Evolutionary conservation across 2,113 vertebrate species (phyloP), one percentile per base, ranked within the genome.

Genomic region (Tapirus terrestris): DNA sequence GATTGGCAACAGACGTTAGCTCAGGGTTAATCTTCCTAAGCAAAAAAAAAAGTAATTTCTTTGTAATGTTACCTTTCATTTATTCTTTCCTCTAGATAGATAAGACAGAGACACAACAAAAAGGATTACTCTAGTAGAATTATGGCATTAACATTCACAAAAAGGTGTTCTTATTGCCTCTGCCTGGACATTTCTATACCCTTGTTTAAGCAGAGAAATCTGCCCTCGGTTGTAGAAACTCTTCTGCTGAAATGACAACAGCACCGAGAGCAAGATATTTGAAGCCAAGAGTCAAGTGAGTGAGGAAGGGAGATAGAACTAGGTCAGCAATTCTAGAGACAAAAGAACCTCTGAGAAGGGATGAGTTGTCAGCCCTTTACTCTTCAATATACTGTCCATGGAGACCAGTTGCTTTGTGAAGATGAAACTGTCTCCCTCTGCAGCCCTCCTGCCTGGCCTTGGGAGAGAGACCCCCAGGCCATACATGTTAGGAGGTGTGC

Each of bases 51-150:
- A 39, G 39, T 67, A 45, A 85, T 79, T 93, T 92, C 33, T 43
- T 0, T 8, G 2, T 39, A 33, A 72, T 39, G 36, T 53, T 85
- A 20, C 45, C 36, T 95, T 80, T 96, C 45, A 63, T 51, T 12
- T 70, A 8, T 58, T 61, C 23, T 86, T 90, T 91, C 76, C 58
- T 87, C 25, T 92, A 36, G 53, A 39, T 89, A 80, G 58, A 36
- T 10, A 29, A 43, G 85, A 29, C 17, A 92, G 43, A 33, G 60
- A 80, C 82, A 36, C 3, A 23, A 39, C 8, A 27, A 53, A 77
- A 93, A 61, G 51, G 56, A 65, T 2, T 25, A 25, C 56, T 60
- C 33, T 89, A 36, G 21, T 3, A 60, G 61, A 33, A 76, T 39
- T 29, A 6, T 9, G n/a, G 61, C 23, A 9, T 73, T 89, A 84